These are phyloP conservation scores for Trochalopteron elliotii DNA, from an alignment of 2,113 vertebrate species.

Conservation along the genomic window DNA sequence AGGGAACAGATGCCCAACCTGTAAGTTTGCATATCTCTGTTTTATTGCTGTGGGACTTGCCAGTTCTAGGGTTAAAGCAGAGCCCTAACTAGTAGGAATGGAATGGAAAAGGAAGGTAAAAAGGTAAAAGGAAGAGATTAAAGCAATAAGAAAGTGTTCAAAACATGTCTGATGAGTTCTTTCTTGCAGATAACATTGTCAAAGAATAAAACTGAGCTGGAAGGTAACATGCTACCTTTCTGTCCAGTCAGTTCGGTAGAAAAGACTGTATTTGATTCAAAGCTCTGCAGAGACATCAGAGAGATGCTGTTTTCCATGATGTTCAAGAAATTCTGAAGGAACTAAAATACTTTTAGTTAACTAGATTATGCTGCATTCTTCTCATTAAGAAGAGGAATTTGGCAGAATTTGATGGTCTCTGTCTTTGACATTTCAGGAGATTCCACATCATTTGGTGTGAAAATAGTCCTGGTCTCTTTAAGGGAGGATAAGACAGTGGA, in stretches of 20 bases:
- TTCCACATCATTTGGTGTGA: neutral
- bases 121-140: neutral
- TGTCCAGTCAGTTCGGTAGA: neutral
- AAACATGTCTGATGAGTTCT: neutral
- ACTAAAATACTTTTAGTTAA: neutral
- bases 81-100: neutral
- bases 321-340: neutral
- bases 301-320: neutral
- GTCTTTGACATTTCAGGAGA: neutral
- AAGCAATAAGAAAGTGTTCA: neutral
- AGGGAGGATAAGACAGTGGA: neutral
- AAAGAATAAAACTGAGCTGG: slow-evolving; percentile 10
- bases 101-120: neutral
- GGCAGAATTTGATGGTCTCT: neutral
- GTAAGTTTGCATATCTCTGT: neutral
- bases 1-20: neutral
- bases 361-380: neutral
- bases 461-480: neutral
- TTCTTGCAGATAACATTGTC: neutral
- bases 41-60: slow-evolving; percentile 4
- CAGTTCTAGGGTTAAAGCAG: slow-evolving; percentile 4
- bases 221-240: neutral
- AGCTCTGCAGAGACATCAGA: neutral
- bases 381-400: neutral
- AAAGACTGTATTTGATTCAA: neutral